phyloP scores from a whole-genome alignment of 2,888 invertebrate species.

The Lithophane socia region DNA sequence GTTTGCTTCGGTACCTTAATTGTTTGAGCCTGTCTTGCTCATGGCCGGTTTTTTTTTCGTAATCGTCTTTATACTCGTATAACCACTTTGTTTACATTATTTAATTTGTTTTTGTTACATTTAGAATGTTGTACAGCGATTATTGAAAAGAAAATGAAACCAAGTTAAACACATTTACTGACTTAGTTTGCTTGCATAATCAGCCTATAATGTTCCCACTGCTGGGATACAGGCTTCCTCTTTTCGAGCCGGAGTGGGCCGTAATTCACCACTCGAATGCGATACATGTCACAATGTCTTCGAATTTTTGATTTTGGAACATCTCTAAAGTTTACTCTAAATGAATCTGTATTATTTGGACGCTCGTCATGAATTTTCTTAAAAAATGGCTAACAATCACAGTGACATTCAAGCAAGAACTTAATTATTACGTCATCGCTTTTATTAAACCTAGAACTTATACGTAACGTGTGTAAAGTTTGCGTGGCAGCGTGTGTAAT shows the following conservation, averaged over 20 bases:
- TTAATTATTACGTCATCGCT: constrained; percentile 6
- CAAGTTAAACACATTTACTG: not conserved
- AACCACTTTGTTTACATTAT: not conserved
- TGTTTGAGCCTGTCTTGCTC: not conserved
- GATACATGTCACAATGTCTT: no score
- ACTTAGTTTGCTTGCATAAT: not conserved
- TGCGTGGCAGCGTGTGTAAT: constrained; percentile 47
- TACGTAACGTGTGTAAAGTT: constrained; percentile 28
- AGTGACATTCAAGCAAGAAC: not conserved
- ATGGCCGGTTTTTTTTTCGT: not conserved
- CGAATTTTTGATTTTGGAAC: no score
- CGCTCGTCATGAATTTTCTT: no score
- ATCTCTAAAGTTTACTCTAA: no score
- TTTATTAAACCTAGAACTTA: not conserved
- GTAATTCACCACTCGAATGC: no score
- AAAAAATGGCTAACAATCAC: not conserved
- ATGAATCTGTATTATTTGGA: no score
- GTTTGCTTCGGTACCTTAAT: not conserved
- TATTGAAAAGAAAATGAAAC: not conserved
- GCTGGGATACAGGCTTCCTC: no score
- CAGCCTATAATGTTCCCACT: no score
- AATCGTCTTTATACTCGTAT: not conserved
- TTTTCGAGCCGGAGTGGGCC: no score
- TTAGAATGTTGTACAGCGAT: not conserved
- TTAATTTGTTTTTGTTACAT: not conserved